Base-by-base conservation (phyloP, 2,888 invertebrate genomes). In the Minunthozetes semirufus region DNA sequence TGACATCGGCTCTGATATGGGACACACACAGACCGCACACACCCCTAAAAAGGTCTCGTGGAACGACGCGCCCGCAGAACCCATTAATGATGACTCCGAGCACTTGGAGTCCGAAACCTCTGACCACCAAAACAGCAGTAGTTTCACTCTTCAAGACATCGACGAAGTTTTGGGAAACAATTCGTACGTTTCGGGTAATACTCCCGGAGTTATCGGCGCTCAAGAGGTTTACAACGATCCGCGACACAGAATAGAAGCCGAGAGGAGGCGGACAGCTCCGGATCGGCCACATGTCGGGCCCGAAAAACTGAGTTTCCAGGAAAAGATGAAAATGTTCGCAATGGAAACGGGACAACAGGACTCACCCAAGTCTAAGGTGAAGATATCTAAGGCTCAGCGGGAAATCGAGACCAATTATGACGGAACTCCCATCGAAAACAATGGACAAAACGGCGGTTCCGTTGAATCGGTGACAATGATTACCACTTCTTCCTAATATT, bases 291-390 rank as follows among this genome's bases (percentile, higher is more conserved):
- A 81, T 73, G 88, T 89, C 75, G 88, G 92, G 77, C 93, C 93
- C 1, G 96, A 97, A 82, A 93, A 95, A 81, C 87, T 98, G 77
- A 93, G 93, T 76, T 99, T 99, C 85, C 91, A 94, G 83, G 98
- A 99, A 84, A 99, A 99, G 85, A 98, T 98, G 96, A 94, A 94
- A 85, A 94, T 97, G 92, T 99, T 99, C 86, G 98, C 97, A 61
- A 74, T 92, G 85, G 96, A 97, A 85, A 91, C 94, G 17, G 97
- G 97, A 59, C 95, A 96, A 82, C 89, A 90, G 80, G 88, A 90
- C 81, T 93, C 94, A 77, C 95, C 95, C 79, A 91, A 92, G 85
- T 94, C 95, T 83, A 94, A 94, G 86, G 90, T 94, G 76, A 97
- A 96, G 86, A 93, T 93, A 83, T 97, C 96, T 53, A 88, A 93